A percentile compares a stretch with the other conserved stretches of the same genome.
These are phyloP conservation scores for Myotis pilosus DNA, from an alignment of 2,797 vertebrate species.

Conservation along the genomic window DNA sequence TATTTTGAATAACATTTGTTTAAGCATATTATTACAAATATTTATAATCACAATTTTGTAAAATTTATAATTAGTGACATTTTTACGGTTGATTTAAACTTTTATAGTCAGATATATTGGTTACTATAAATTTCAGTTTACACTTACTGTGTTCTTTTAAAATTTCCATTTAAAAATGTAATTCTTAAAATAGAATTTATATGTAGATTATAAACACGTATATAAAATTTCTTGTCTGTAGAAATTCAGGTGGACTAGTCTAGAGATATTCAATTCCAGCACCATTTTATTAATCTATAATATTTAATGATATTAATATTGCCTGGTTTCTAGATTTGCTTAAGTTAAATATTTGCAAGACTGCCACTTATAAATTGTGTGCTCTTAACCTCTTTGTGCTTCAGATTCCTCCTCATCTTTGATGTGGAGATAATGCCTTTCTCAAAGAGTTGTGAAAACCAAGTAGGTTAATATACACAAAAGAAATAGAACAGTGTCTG, in stretches of 20 bases:
- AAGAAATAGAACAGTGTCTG: background rate
- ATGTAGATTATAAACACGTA: background rate
- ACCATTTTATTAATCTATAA: background rate
- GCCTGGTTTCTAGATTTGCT: background rate
- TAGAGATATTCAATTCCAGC: background rate
- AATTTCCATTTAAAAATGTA: background rate
- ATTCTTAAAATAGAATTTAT: conserved; percentile 18
- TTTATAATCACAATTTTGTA: conserved; percentile 18
- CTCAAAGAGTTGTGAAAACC: conserved; percentile 6
- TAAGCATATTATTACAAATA: background rate
- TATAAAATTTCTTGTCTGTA: background rate
- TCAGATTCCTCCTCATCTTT: background rate
- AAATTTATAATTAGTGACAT: background rate
- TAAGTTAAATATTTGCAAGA: background rate
- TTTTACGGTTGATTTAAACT: conserved; percentile 13
- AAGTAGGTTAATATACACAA: background rate
- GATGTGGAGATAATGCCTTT: background rate
- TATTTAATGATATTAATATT: background rate
- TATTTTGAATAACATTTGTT: conserved; percentile 31
- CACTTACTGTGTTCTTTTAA: background rate
- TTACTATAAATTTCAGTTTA: conserved; percentile 30
- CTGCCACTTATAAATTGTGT: background rate
- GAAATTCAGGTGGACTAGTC: background rate
- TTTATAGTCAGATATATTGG: background rate
- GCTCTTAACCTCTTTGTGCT: background rate